Evolutionary conservation across 2,797 vertebrate species (phyloP).

Genomic region (Phaenicophaeus curvirostris): DNA sequence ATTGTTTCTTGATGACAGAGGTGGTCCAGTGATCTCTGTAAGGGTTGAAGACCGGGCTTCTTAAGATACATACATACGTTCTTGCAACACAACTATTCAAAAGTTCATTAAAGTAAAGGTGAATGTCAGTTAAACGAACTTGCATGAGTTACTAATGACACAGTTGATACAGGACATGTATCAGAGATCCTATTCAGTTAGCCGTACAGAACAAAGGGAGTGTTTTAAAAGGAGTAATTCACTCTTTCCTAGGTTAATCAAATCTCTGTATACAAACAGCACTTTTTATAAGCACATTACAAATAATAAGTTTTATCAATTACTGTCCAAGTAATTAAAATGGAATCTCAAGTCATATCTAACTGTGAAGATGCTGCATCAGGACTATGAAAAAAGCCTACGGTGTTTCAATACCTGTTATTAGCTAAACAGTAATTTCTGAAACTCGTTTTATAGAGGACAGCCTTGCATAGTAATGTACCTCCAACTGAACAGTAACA

Average conservation of each 20-base stretch:
- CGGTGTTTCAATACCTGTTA: neutral
- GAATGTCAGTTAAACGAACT: neutral
- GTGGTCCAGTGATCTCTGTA: constrained; percentile 89
- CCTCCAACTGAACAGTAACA: neutral
- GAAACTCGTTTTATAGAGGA: neutral
- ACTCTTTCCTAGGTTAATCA: too few relatives aligned
- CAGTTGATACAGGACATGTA: neutral
- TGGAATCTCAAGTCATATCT: neutral
- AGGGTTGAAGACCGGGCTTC: neutral
- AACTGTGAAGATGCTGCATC: neutral
- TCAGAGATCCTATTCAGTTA: neutral
- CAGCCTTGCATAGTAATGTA: neutral
- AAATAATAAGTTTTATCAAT: neutral
- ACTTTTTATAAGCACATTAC: too few relatives aligned
- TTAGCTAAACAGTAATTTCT: neutral
- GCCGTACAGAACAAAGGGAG: neutral
- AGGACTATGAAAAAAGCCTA: neutral
- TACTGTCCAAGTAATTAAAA: neutral
- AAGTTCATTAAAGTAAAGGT: neutral
- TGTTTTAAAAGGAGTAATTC: too few relatives aligned
- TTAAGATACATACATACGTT: rapidly evolving
- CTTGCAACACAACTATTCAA: neutral
- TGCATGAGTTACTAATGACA: neutral
- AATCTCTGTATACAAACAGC: too few relatives aligned
- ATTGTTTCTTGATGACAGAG: constrained; percentile 90